Conservation (phyloP, 1,140 invertebrate genomes). For the Mactra quadrangularis region DNA sequence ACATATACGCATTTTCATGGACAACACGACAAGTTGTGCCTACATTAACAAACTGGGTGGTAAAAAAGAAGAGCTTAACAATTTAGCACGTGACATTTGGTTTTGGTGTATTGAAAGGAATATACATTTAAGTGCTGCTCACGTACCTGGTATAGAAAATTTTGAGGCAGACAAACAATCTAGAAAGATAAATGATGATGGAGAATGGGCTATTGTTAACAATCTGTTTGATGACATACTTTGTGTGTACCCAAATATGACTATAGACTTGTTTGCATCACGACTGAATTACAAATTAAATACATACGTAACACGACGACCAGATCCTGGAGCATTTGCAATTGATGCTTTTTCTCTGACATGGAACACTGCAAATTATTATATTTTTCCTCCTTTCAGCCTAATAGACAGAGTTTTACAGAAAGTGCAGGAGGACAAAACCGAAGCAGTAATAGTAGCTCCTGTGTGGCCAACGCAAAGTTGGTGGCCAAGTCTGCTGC, state of each 20-base stretch:
- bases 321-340: constrained; percentile 44
- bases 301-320: constrained; percentile 39
- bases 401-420: constrained; percentile 31
- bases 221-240: constrained; percentile 25
- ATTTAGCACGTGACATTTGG: constrained; percentile 45
- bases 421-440: constrained; percentile 25
- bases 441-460: constrained; percentile 36
- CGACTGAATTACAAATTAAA: constrained; percentile 56
- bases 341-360: constrained; percentile 62
- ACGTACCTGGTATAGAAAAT: constrained; percentile 65
- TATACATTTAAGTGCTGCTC: constrained; percentile 48
- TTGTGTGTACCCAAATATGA: background rate
- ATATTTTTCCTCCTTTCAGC: constrained; percentile 61
- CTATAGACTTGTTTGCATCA: constrained; percentile 67
- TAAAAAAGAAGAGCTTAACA: constrained; percentile 13
- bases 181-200: constrained; percentile 42
- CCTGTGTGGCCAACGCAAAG: constrained; percentile 60
- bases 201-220: constrained; percentile 58
- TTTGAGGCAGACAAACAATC: constrained; percentile 46
- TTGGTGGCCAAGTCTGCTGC: constrained; percentile 58
- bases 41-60: constrained; percentile 17
- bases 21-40: constrained; percentile 6
- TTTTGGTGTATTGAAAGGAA: constrained; percentile 55
- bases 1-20: constrained; percentile 6
- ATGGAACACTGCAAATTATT: constrained; percentile 44